Base-by-base conservation (phyloP, 2,888 invertebrate species). In the Alviniconcha strummeri region DNA sequence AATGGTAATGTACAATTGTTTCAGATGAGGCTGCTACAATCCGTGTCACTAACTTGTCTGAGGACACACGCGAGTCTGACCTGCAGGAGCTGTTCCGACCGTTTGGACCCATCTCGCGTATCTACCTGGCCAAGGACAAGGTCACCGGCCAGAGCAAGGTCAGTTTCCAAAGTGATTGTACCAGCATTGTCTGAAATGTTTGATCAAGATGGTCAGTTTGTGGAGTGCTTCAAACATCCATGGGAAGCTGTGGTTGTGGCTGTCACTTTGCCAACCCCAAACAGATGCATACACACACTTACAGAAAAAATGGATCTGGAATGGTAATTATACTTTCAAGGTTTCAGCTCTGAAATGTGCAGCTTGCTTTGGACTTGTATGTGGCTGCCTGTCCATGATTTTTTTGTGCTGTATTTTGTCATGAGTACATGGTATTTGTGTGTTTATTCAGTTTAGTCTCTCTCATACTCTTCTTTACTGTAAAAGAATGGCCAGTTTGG, bases 21-120 rank as follows among this genome's bases (percentile, higher is more conserved):
- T 9, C 84, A 93, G 93, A 94, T 88, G 93, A 93, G 83, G 89
- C 91, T 6, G 97, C 97, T 4, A 99, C 99, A 17, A 98, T 99
- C 89, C 96, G 99, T 89, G 98, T 99, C 87, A 98, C 99, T 15
- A 99, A 99, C 94, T 95, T 99, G 80, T 98, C 99, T 5, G 98
- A 99, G 94, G 98, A 98, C 87, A 98, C 98, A 82, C 93, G 94
- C 4, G 99, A 99, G 93, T 96, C 96, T 15, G 99, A 99, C 95
- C 95, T 99, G 88, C 98, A 99, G 91, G 98, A 99, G 89, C 95
- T 99, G 84, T 99, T 99, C 83, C 96, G 97, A 92, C 96, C 96
- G 74, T 98, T 99, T 93, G 99, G 99, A 4, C 96, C 96, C 1
- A 96, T 98, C 86, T 96, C 97, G 90, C 97, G 99, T 93, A 96